Percentiles rank a stretch among this genome's conserved stretches.
These are phyloP conservation scores for Ochlodes sylvanus DNA, from an alignment of 2,888 invertebrate species.

Conservation along the genomic window DNA sequence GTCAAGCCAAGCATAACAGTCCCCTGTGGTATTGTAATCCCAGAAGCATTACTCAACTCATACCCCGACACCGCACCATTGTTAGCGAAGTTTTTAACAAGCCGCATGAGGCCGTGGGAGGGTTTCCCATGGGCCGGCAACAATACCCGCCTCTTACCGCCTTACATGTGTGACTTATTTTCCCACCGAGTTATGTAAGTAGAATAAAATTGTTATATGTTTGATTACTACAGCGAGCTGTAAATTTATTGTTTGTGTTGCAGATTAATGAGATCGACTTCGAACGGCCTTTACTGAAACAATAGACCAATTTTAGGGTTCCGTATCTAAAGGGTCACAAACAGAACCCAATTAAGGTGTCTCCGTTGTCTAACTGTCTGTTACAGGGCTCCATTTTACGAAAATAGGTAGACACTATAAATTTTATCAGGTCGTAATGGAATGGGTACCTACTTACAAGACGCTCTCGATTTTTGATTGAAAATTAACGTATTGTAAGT, in stretches of 20 bases:
- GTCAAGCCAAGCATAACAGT: slow-evolving; percentile 36
- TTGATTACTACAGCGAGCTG: slow-evolving; percentile 20
- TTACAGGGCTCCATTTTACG: too few relatives aligned
- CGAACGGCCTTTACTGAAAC: too few relatives aligned
- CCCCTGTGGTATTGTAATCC: slow-evolving; percentile 32
- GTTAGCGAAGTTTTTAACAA: slow-evolving; percentile 49
- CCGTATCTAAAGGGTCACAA: too few relatives aligned
- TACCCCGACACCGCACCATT: slow-evolving; percentile 44
- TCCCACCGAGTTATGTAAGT: slow-evolving; percentile 51
- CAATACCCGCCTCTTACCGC: slow-evolving; percentile 45
- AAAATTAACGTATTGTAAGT: too few relatives aligned
- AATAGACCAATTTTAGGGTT: too few relatives aligned
- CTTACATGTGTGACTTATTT: slow-evolving; percentile 48
- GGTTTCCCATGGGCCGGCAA: slow-evolving; percentile 55
- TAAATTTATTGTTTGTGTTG: slow-evolving; percentile 21
- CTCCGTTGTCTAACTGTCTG: too few relatives aligned
- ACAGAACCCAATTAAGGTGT: too few relatives aligned
- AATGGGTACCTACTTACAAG: too few relatives aligned
- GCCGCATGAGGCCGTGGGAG: slow-evolving; percentile 64
- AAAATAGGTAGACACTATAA: too few relatives aligned
- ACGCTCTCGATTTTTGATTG: too few relatives aligned
- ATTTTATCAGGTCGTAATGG: too few relatives aligned
- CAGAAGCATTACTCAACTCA: slow-evolving; percentile 50
- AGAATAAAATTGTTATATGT: slow-evolving; percentile 29
- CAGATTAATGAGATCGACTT: slow-evolving; percentile 12